phyloP scores from a whole-genome alignment of 2,888 invertebrate genomes.

The Notodonta dromedarius region DNA sequence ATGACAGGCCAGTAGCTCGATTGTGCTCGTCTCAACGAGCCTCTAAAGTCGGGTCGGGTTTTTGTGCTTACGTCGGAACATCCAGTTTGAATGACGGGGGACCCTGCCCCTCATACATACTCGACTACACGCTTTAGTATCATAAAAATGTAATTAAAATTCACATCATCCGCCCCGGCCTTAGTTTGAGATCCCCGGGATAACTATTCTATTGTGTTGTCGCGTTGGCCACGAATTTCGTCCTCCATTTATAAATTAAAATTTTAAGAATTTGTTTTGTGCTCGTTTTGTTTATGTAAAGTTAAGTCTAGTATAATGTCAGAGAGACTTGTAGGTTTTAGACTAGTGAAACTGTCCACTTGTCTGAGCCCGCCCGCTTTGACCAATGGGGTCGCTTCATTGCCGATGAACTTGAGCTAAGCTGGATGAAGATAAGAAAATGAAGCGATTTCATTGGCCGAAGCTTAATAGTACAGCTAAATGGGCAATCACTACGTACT shows the following conservation, averaged over 20 bases:
- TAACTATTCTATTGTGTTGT: conserved; percentile 69
- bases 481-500: no score
- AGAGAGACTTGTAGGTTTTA: neutral
- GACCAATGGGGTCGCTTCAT: no score
- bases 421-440: no score
- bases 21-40: conserved; percentile 56
- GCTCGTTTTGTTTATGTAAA: conserved; percentile 27
- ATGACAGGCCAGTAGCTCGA: conserved; percentile 43
- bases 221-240: conserved; percentile 42
- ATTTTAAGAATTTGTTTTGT: conserved; percentile 32
- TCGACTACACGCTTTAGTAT: conserved; percentile 71
- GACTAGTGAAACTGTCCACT: no score
- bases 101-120: conserved; percentile 72
- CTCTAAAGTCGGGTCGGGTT: conserved; percentile 64
- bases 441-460: no score
- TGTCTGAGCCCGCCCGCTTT: no score
- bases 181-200: conserved; percentile 54
- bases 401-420: no score
- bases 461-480: no score
- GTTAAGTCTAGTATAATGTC: neutral
- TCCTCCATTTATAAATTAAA: conserved; percentile 43
- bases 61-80: conserved; percentile 69
- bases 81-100: conserved; percentile 60
- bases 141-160: conserved; percentile 82
- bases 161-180: conserved; percentile 65